Percentiles rank a stretch among this genome's conserved stretches.
phyloP scores from a whole-genome alignment of 2,888 invertebrate genomes.

The Latheticus oryzae region DNA sequence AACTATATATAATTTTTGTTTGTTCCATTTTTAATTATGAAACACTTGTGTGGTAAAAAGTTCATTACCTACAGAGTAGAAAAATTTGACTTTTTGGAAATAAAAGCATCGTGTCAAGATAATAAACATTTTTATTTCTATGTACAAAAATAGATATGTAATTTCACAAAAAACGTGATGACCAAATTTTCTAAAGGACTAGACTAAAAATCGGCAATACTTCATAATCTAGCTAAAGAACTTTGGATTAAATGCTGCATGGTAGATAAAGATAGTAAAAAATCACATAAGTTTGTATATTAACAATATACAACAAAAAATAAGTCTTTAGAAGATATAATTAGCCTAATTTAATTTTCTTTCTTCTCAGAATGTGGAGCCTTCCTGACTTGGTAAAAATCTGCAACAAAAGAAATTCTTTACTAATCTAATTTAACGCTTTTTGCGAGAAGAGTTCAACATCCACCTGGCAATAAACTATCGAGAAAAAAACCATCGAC shows the following conservation, averaged over 20 bases:
- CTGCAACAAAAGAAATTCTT: conserved; percentile 65
- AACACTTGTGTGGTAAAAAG: too few relatives aligned
- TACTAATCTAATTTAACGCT: conserved; percentile 10
- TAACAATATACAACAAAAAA: conserved; percentile 17
- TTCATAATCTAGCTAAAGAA: conserved; percentile 24
- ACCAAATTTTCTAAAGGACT: conserved; percentile 24
- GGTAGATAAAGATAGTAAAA: conserved; percentile 16
- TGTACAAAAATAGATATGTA: conserved; percentile 15
- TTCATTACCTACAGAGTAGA: too few relatives aligned
- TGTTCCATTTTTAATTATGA: too few relatives aligned
- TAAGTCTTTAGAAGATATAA: conserved; percentile 13
- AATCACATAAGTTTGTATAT: conserved; percentile 21
- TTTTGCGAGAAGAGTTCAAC: conserved; percentile 7
- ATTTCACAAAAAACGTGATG: conserved; percentile 8
- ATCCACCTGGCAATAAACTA: conserved; percentile 12
- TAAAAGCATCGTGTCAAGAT: too few relatives aligned
- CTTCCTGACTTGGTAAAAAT: conserved; percentile 69
- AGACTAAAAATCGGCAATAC: conserved; percentile 32
- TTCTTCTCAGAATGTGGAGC: conserved; percentile 18
- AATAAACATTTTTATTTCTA: conserved; percentile 31
- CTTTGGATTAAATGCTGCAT: conserved; percentile 36
- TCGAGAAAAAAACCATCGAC: conserved; percentile 1
- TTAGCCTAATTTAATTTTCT: conserved; percentile 10
- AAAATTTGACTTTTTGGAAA: too few relatives aligned
- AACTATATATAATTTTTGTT: too few relatives aligned